Evolutionary conservation across 2,888 invertebrate genomes (phyloP), one percentile per base, ranked within the genome.

Genomic region (Odontomyia ornata): DNA sequence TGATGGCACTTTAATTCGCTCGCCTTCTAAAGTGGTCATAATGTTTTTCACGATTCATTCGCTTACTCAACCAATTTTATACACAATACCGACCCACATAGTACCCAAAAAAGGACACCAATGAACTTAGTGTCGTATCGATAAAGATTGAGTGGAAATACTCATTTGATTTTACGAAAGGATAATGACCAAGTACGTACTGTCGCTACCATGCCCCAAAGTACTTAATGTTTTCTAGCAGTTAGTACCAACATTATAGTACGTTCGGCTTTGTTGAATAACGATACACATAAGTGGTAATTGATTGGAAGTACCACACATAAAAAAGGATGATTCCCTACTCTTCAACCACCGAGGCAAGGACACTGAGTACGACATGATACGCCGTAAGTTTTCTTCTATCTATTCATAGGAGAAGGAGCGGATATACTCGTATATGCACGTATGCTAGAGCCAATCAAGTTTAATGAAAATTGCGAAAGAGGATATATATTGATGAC

Each of bases 221-320:
- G 69, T 47, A 25, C 69, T 69, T 69, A 47, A 46, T 23, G 69
- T 47, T 69, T 36, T 47, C 69, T 69, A 25, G 47, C 69, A 47
- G 69, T 47, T 69, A 69, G 69, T 57, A 43, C 18, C 18, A 2
- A 18, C 36, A 30, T 43, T 72, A n/a, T n/a, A n/a, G n/a, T n/a
- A 52, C 71, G 27, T 52, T 52, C n/a, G 57, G 73, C 18, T 25
- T 57, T 60, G 43, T 73, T 25, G 30, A 73, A 60, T 73, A 60
- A 73, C 73, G 73, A 47, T 65, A 52, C 60, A 56, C 30, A 52
- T 72, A 72, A 60, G 73, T 57, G 36, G 73, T 73, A 73, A 73
- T 73, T 73, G 73, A 73, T 73, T 73, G 73, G 43, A 73, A 73
- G 73, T 60, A 73, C 60, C 60, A 43, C 15, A 30, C 60, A 73